Evolutionary conservation across 2,113 vertebrate genomes (phyloP).

Genomic region (Podocnemis expansa): DNA sequence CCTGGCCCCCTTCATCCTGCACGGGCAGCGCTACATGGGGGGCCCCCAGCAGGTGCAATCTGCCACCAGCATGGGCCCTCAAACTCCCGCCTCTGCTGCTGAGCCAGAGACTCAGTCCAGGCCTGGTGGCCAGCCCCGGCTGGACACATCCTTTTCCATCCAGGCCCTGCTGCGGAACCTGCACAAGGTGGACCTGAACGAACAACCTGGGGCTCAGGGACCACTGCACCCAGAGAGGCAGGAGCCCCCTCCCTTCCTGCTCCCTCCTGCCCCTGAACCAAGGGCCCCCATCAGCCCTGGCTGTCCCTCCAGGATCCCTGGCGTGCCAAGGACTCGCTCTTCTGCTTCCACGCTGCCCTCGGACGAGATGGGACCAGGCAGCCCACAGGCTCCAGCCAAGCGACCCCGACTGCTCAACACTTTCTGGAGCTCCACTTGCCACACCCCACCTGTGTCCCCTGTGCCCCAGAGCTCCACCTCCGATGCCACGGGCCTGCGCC

Average conservation of each 20-base stretch:
- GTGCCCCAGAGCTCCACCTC: neutral
- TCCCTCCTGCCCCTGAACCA: no score
- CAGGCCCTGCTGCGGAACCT: neutral
- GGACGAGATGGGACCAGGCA: neutral
- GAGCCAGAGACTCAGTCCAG: neutral
- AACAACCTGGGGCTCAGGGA: no score
- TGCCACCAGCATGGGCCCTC: neutral
- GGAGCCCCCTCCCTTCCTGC: no score
- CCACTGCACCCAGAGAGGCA: neutral
- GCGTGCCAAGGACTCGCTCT: neutral
- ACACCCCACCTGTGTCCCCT: neutral
- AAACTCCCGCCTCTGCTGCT: neutral
- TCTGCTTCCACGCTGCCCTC: neutral
- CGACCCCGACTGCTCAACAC: neutral
- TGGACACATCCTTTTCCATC: neutral
- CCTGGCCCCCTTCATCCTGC: conserved; percentile 87
- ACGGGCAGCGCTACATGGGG: conserved; percentile 45
- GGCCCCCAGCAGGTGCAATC: no score
- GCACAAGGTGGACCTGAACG: rapidly evolving
- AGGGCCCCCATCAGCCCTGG: neutral
- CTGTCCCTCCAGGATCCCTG: neutral
- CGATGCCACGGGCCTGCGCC: neutral
- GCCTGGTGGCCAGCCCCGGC: rapidly evolving
- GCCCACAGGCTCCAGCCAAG: neutral
- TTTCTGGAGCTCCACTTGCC: neutral